Base-by-base conservation (phyloP, 2,113 vertebrate genomes). In the Chaetura pelagica region DNA sequence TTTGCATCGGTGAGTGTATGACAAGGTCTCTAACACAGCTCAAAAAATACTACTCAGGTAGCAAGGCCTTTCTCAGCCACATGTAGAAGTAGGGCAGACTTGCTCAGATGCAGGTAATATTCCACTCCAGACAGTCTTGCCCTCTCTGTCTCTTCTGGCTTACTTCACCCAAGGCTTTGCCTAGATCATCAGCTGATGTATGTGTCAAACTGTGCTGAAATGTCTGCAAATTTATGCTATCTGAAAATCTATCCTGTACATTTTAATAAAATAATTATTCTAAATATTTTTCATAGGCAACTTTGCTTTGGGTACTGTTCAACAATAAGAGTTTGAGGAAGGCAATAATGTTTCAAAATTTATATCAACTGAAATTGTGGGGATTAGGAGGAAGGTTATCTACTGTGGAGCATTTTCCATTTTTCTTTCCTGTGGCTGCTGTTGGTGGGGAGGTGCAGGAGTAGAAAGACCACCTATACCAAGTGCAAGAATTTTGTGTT, bases 1-100 rank as follows among this genome's bases (percentile, higher is more conserved):
- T 97, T 91, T 18, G 84, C 98, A 32, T 98, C 98, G 52, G 99
- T 99, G 94, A 98, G 99, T 98, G 72, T 89, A 38, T 58, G n/a
- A 42, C 15, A 49, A 66, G 15, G 29, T 74, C 55, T 58, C 35
- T 72, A 68, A 63, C 9, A 6, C 20, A 67, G 29, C 34, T 94
- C 72, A 76, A 57, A 67, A 78, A 61, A 3, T 54, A 32, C 26
- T 67, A 3, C 15, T 72, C 2, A 1, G 8, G 12, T 86, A 51
- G 14, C 11, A 57, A 59, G 16, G 14, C 27, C 29, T 83, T 76
- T 58, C 27, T 59, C 49, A 49, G 23, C 44, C n/a, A 8, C 5
- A 2, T 44, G 22, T 20, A 40, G 72, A 35, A 15, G 12, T 44
- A 72, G 49, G 80, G 20, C 78, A 74, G 72, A 59, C 21, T 68